Evolutionary conservation across 2,797 vertebrate species (phyloP).

Genomic region (Anguilla obscura): DNA sequence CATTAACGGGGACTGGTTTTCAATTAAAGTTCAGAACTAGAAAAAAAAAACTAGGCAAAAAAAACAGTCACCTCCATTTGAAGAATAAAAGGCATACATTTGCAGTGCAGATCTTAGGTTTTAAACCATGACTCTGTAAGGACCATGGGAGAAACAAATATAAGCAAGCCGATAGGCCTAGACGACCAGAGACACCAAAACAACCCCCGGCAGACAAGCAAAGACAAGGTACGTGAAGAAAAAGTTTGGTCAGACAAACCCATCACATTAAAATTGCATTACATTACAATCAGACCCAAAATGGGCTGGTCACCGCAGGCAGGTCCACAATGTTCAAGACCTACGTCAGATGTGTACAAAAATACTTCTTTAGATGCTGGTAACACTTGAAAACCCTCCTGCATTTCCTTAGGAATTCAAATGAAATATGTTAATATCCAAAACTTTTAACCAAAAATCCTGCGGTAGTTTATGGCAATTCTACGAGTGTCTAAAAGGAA

Average conservation of each 20-base stretch:
- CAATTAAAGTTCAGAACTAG: not conserved
- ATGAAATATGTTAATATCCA: no score
- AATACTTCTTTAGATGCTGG: no score
- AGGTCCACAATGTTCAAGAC: no score
- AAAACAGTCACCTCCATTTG: not conserved
- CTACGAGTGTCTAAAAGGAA: not conserved
- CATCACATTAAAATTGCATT: no score
- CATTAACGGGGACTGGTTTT: conserved; percentile 9
- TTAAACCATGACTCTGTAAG: conserved; percentile 17
- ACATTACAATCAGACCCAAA: no score
- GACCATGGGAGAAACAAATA: conserved; percentile 6
- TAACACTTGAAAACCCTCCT: no score
- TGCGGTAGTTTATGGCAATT: no score
- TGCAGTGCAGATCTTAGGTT: not conserved
- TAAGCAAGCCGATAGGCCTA: not conserved
- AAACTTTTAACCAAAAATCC: no score
- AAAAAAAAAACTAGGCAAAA: not conserved
- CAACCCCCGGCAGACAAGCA: not conserved
- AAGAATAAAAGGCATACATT: not conserved
- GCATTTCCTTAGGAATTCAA: no score
- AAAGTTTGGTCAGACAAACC: not conserved
- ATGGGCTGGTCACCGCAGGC: no score
- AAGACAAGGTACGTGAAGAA: not conserved
- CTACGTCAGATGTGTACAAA: no score
- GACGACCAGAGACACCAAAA: no score